Evolutionary conservation across 2,113 vertebrate genomes (phyloP).

Genomic region (Phaethon lepturus): DNA sequence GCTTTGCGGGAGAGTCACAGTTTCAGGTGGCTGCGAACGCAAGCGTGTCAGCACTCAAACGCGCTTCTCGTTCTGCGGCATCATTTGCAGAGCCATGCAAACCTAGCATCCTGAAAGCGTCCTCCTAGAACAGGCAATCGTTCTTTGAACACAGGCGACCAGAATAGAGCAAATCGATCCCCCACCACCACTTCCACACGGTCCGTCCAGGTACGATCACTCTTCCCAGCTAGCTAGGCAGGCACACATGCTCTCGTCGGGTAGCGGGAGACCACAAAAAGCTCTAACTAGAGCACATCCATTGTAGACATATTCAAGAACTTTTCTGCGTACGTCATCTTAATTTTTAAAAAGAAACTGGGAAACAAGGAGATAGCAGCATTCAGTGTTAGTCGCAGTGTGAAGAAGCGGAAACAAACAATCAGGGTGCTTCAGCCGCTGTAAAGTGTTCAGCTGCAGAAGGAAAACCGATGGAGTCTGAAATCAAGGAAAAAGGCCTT

Average conservation of each 20-base stretch:
- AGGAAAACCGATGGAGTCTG: background rate
- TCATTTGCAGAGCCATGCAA: slow-evolving; percentile 59
- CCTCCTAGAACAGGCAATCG: slow-evolving; percentile 55
- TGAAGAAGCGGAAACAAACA: slow-evolving; percentile 33
- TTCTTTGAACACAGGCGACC: slow-evolving; percentile 1
- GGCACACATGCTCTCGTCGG: slow-evolving; percentile 67
- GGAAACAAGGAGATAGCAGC: slow-evolving; percentile 68
- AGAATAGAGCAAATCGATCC: slow-evolving; percentile 5
- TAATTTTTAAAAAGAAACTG: slow-evolving; percentile 4
- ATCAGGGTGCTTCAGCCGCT: slow-evolving; percentile 75
- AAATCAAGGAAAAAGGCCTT: background rate
- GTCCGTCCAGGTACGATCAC: background rate
- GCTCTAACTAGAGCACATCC: background rate
- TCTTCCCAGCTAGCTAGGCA: slow-evolving; percentile 35
- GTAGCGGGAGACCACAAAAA: background rate
- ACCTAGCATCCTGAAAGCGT: background rate
- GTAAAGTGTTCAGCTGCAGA: slow-evolving; percentile 40
- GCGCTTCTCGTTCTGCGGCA: background rate
- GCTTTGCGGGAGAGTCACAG: background rate
- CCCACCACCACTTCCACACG: background rate
- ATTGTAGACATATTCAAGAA: background rate
- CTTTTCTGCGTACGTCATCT: background rate
- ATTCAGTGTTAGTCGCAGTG: slow-evolving; percentile 77
- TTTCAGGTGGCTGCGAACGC: background rate
- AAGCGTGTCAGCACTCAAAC: background rate